Conservation (phyloP, 2,888 invertebrate genomes). For the Meghimatium bilineatum region DNA sequence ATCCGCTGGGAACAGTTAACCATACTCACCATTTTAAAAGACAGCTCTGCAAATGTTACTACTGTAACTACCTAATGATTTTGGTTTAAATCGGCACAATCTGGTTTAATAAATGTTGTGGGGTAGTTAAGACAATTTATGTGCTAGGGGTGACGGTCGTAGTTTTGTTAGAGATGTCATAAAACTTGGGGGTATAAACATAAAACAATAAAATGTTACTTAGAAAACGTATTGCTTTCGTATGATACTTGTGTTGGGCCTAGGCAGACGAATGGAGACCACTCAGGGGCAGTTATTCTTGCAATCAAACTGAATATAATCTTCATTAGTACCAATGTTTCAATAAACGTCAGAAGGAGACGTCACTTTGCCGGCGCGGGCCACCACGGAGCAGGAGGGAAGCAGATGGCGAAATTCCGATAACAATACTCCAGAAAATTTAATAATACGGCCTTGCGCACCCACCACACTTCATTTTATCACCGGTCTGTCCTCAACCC, state of each 20-base stretch:
- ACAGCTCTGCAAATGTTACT: too few relatives aligned
- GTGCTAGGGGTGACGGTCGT: background rate
- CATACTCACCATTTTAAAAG: too few relatives aligned
- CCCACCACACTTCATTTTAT: slow-evolving; percentile 49
- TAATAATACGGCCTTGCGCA: slow-evolving; percentile 43
- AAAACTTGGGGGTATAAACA: slow-evolving; percentile 22
- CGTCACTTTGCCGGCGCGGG: slow-evolving; percentile 14
- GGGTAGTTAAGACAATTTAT: slow-evolving; percentile 20
- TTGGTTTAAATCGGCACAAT: too few relatives aligned
- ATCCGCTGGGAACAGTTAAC: too few relatives aligned
- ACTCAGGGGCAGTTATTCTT: slow-evolving; percentile 31
- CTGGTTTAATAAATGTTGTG: slow-evolving; percentile 3
- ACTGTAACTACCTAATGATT: too few relatives aligned
- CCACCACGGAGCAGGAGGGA: slow-evolving; percentile 28
- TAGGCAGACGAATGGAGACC: slow-evolving; percentile 10
- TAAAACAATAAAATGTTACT: slow-evolving; percentile 38
- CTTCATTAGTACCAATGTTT: slow-evolving; percentile 45
- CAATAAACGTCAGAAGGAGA: slow-evolving; percentile 38
- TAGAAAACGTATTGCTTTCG: slow-evolving; percentile 30
- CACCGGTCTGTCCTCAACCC: slow-evolving; percentile 28
- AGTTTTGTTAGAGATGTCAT: slow-evolving; percentile 23
- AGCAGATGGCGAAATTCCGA: slow-evolving; percentile 46
- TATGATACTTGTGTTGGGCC: background rate
- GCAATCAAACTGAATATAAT: slow-evolving; percentile 39
- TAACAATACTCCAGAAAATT: slow-evolving; percentile 48